A percentile compares a stretch with the other conserved stretches of the same genome.
Conservation (phyloP, 2,113 vertebrate genomes). For the Excalfactoria chinensis region DNA sequence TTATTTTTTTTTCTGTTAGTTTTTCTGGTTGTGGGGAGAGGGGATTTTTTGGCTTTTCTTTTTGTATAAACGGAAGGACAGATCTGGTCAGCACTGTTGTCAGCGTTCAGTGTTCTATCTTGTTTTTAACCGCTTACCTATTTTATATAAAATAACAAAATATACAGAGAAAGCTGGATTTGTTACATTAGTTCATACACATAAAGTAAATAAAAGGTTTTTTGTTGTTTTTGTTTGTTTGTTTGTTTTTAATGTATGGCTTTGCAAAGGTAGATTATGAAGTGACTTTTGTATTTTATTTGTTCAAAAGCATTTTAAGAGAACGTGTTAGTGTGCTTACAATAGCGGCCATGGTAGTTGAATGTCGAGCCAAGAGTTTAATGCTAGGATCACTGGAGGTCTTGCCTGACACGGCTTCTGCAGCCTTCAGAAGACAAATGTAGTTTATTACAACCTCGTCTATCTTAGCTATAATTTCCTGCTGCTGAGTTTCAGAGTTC, state of each 20-base stretch:
- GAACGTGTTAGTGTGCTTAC: conserved; percentile 94
- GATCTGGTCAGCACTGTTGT: conserved; percentile 70
- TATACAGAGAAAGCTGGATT: conserved; percentile 89
- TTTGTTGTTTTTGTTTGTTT: neutral
- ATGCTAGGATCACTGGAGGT: conserved; percentile 85
- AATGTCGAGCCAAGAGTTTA: conserved; percentile 90
- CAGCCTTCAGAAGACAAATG: conserved; percentile 88
- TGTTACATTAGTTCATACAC: conserved; percentile 90
- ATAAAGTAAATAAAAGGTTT: conserved; percentile 82
- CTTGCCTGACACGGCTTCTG: conserved; percentile 85
- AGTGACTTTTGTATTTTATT: conserved; percentile 84
- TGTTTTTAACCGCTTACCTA: conserved; percentile 76
- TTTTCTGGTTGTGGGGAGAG: conserved; percentile 10
- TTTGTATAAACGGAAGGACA: conserved; percentile 72
- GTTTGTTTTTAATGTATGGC: conserved; percentile 86
- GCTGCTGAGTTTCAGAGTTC: conserved; percentile 83
- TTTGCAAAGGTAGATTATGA: conserved; percentile 94
- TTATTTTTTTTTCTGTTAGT: conserved; percentile 31
- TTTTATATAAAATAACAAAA: conserved; percentile 96
- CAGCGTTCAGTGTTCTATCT: conserved; percentile 78
- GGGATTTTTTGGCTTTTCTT: conserved; percentile 45
- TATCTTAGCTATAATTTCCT: conserved; percentile 87
- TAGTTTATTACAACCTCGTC: conserved; percentile 91
- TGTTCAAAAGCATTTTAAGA: conserved; percentile 92
- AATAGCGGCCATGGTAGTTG: conserved; percentile 90